Percentiles rank a stretch among this genome's conserved stretches.
phyloP scores from a whole-genome alignment of 2,888 invertebrate genomes.

The Sarcophaga carnaria region DNA sequence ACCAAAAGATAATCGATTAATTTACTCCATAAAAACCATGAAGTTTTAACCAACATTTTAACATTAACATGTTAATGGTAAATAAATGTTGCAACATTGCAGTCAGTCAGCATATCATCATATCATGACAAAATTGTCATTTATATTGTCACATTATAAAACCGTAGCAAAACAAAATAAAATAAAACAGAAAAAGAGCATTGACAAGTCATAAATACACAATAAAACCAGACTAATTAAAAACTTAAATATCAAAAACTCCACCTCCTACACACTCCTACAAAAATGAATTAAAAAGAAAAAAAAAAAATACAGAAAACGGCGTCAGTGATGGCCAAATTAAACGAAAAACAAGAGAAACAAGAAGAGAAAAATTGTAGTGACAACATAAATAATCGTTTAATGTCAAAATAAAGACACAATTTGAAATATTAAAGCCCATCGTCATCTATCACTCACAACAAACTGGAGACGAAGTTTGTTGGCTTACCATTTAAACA shows the following conservation, averaged over 20 bases:
- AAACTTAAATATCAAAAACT: not conserved
- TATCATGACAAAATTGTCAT: not conserved
- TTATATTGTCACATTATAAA: not conserved
- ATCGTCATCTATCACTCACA: not conserved
- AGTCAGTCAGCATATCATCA: too few relatives aligned
- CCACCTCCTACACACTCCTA: not conserved
- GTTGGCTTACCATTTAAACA: not conserved
- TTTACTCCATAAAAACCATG: not conserved
- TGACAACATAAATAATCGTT: not conserved
- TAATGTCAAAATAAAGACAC: not conserved
- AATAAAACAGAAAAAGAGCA: not conserved
- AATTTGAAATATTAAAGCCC: not conserved
- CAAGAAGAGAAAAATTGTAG: not conserved
- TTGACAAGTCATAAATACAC: not conserved
- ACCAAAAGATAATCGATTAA: not conserved
- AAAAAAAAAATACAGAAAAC: not conserved
- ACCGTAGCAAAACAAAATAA: too few relatives aligned
- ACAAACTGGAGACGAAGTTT: not conserved
- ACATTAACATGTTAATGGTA: not conserved
- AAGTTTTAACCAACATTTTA: not conserved
- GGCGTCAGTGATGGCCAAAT: not conserved
- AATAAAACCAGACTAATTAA: not conserved
- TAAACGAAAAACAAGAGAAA: too few relatives aligned
- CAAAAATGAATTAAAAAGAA: not conserved
- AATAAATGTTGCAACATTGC: not conserved